A percentile compares a stretch with the other conserved stretches of the same genome.
Conservation (phyloP, 2,797 vertebrate species). For the Cygnus olor region DNA sequence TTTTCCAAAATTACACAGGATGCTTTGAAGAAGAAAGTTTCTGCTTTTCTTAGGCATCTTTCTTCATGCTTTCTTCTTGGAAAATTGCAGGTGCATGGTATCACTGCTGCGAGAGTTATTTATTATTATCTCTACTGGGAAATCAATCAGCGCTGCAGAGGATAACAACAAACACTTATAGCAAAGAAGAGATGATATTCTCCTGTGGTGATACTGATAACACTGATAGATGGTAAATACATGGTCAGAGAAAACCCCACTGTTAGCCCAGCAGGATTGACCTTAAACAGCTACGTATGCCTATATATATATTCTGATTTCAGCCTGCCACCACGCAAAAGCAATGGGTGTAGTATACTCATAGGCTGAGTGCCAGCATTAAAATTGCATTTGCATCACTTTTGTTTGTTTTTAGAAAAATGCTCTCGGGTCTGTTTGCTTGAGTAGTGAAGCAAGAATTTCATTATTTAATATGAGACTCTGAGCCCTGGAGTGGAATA, state of each 20-base stretch:
- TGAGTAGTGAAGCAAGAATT: slow-evolving; percentile 28
- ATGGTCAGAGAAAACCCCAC: neutral
- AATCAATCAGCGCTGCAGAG: slow-evolving; percentile 6
- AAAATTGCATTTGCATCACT: slow-evolving; percentile 25
- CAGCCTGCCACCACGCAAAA: neutral
- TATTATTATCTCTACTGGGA: slow-evolving; percentile 6
- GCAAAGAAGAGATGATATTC: neutral
- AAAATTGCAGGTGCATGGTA: slow-evolving; percentile 10
- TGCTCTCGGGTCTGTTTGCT: slow-evolving; percentile 17
- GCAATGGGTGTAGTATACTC: neutral
- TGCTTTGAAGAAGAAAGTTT: neutral
- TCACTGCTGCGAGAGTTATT: neutral
- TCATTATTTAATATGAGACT: neutral
- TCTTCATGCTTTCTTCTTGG: neutral
- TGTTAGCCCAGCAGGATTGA: neutral
- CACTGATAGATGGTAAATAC: neutral
- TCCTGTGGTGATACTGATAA: slow-evolving; percentile 1
- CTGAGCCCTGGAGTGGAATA: neutral
- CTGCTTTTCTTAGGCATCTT: neutral
- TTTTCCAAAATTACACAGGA: neutral
- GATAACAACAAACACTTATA: neutral
- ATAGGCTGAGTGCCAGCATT: neutral
- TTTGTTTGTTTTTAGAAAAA: slow-evolving; percentile 42
- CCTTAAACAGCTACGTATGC: neutral
- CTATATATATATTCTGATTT: neutral